Evolutionary conservation across 2,888 invertebrate species (phyloP), one percentile per base, ranked within the genome.

Genomic region (Drosophila lutescens): DNA sequence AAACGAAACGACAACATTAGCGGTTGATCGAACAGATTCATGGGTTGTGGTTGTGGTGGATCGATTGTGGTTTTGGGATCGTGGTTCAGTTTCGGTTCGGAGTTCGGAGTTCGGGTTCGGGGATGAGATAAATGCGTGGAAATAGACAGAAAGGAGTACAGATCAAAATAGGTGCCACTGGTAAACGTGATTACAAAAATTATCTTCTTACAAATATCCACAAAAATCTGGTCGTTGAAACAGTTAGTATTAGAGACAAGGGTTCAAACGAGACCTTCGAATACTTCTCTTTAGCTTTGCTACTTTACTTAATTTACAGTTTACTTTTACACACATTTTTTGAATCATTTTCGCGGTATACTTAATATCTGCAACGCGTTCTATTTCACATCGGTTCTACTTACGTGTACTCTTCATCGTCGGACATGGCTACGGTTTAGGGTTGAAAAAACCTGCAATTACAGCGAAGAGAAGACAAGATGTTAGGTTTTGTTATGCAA

Each of bases 351-450:
- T 7, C 41, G 2, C 41, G 4, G 34, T 57, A 78, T 80, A 77
- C 80, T 63, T 79, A 65, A 70, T 75, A 62, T 50, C 53, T 38
- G 13, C 20, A 2, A 26, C 34, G 17, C 12, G 17, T 15, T 7
- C 13, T 13, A n/a, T 32, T n/a, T 23, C 26, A 6, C 43, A 43
- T 58, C 2, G 26, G 10, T 49, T 73, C 69, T 94, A 97, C 97
- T 97, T 94, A 97, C 97, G 97, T 97, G 95, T 97, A 97, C 94
- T 97, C 97, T 94, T 97, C 97, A 93, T 97, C 97, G 95, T 97
- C 97, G 94, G 97, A 97, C 97, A 97, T 97, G 95, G 93, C 96
- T 94, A 93, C 93, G 93, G 93, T 92, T 92, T 91, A 89, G 93
- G 93, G 92, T 92, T 93, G 85, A 93, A 94, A 93, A 93, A 93